These are phyloP conservation scores for Eurosta solidaginis DNA, from an alignment of 1,140 invertebrate species.

Conservation along the genomic window DNA sequence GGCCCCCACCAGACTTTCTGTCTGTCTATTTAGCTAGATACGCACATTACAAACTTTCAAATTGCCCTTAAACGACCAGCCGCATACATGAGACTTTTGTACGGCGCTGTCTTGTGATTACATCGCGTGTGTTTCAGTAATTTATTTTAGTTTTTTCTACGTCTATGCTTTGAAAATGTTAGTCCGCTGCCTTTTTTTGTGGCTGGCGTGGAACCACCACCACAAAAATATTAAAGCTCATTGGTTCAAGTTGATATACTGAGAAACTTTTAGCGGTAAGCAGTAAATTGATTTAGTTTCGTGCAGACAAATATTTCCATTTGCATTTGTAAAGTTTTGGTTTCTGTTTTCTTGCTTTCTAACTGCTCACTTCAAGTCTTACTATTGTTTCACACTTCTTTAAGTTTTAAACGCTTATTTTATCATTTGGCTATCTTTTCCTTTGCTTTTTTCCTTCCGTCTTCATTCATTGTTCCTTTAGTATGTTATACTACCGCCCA, in stretches of 20 bases:
- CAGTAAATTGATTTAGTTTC: constrained; percentile 11
- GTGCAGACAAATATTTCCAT: neutral
- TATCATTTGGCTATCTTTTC: neutral
- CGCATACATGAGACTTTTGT: too few species aligned
- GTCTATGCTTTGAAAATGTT: too few species aligned
- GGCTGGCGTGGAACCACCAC: too few species aligned
- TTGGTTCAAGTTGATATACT: neutral
- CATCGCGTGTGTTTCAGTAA: neutral
- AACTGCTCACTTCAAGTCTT: neutral
- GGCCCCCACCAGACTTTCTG: neutral
- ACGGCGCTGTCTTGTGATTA: neutral
- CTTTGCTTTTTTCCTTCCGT: constrained; percentile 1
- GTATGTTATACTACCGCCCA: neutral
- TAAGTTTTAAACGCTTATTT: neutral
- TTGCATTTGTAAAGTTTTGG: neutral
- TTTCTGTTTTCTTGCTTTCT: neutral
- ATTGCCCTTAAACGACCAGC: neutral
- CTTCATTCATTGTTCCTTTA: neutral
- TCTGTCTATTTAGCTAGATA: neutral
- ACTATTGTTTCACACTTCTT: neutral
- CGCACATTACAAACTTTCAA: neutral
- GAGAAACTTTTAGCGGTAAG: neutral
- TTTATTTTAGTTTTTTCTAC: neutral
- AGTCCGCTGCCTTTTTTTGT: too few species aligned
- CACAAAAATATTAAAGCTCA: neutral